Percentiles rank a stretch among this genome's conserved stretches.
These are phyloP conservation scores for Prenolepis imparis DNA, from an alignment of 2,888 invertebrate species.

Conservation along the genomic window DNA sequence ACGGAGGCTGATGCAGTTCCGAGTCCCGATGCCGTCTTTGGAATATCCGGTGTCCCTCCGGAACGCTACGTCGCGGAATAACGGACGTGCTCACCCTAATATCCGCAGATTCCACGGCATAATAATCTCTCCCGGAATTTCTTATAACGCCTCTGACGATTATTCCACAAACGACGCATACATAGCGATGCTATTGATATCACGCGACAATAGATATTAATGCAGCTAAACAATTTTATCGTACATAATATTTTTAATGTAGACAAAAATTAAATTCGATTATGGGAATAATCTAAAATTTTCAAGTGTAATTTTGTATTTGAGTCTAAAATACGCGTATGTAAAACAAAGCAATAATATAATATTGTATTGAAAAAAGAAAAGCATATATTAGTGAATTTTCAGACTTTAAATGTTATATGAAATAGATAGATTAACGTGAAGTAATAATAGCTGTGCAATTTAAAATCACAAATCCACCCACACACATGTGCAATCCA, in stretches of 20 bases:
- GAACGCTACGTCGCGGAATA: slow-evolving; percentile 72
- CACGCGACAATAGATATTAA: not conserved
- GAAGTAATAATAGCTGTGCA: slow-evolving; percentile 17
- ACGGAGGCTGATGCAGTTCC: slow-evolving; percentile 62
- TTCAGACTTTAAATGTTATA: not conserved
- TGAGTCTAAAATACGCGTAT: not conserved
- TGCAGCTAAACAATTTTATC: not conserved
- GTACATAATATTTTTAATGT: not conserved
- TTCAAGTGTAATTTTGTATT: slow-evolving; percentile 9
- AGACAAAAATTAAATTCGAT: not conserved
- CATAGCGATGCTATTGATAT: not conserved
- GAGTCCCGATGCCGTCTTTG: slow-evolving; percentile 75
- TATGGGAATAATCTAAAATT: not conserved
- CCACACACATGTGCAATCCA: not conserved
- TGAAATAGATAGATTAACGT: not conserved
- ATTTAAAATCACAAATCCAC: slow-evolving; percentile 24
- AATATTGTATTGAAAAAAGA: not conserved
- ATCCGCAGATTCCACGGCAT: slow-evolving; percentile 44
- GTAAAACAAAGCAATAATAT: not conserved
- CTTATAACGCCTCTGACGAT: slow-evolving; percentile 1
- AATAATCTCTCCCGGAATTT: slow-evolving; percentile 61
- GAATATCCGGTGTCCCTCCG: slow-evolving; percentile 73
- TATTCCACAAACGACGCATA: not conserved
- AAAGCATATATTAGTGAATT: not conserved
- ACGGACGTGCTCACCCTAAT: slow-evolving; percentile 67